Evolutionary conservation across 1,140 invertebrate species (phyloP), one percentile per base, ranked within the genome.

Genomic region (Tribolium castaneum): DNA sequence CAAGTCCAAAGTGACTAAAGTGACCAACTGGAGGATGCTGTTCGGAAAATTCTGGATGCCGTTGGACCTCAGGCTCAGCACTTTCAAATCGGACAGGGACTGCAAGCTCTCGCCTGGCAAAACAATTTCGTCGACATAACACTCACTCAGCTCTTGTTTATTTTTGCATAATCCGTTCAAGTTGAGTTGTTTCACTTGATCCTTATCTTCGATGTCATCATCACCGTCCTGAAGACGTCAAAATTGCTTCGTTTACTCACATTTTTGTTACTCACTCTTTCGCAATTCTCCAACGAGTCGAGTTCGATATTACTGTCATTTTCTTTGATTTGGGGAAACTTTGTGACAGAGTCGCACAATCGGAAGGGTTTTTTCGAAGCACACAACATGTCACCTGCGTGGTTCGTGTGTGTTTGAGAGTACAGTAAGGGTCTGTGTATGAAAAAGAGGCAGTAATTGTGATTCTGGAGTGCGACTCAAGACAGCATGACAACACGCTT

Each of bases 1-100:
- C n/a, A 94, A 85, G 85, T 94, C 91, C 54, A 94, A 88, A 49
- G 89, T 88, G n/a, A 89, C 90, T 51, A 94, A 85, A 1, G 89
- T 85, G 1, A 85, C 86, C 19, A 93, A 85, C 52, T 88, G 86
- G 80, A 93, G 87, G 35, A 92, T 85, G 79, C 91, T 90, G 7
- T 84, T 83, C 0, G 93, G 92, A 73, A 93, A 85, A 3, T 85
- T 82, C 35, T 86, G 85, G 30, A 94, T 88, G 52, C 88, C 87
- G 81, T 92, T 93, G 30, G 87, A 87, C 16, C 90, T 87, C 82
- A 93, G 85, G 73, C 89, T 89, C 39, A 93, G 84, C 19, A 89
- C 86, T 56, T 89, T 87, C 13, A 93, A 87, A 35, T 87, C 85
- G 3, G 80, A 74, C 30, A 87, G 76, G 4, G 82, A 80, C 19